Percentiles rank a stretch among this genome's conserved stretches.
Evolutionary conservation across 2,888 invertebrate species (phyloP).

Genomic region (Chelonus formosanus): DNA sequence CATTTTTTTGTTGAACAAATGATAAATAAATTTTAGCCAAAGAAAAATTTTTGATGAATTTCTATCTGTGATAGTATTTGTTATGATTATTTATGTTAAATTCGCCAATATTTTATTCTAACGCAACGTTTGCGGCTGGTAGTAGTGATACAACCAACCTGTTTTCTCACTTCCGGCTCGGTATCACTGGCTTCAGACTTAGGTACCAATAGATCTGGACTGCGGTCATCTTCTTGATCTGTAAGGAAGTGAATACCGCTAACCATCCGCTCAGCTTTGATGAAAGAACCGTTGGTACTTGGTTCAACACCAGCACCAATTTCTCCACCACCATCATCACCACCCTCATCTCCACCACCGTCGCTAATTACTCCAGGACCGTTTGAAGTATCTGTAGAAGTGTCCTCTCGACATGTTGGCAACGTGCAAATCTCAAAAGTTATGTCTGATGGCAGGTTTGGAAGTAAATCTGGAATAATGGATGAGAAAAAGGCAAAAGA

Average conservation of each 20-base stretch:
- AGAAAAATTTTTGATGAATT: no score
- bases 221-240: conserved; percentile 51
- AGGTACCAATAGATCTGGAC: conserved; percentile 43
- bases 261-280: conserved; percentile 51
- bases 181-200: conserved; percentile 50
- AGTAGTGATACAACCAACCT: conserved; percentile 57
- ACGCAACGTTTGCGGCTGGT: conserved; percentile 27
- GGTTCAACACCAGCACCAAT: neutral
- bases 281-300: conserved; percentile 29
- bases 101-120: conserved; percentile 30
- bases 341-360: conserved; percentile 14
- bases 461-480: conserved; percentile 43
- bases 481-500: neutral
- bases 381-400: conserved; percentile 15
- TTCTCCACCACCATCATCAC: conserved; percentile 22
- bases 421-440: conserved; percentile 60
- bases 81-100: conserved; percentile 8
- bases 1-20: neutral
- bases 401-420: conserved; percentile 41
- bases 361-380: conserved; percentile 10
- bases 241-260: conserved; percentile 60
- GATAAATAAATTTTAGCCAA: neutral
- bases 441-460: conserved; percentile 58
- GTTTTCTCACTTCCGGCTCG: conserved; percentile 61
- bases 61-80: neutral